Conservation (phyloP, 1,140 invertebrate genomes). For the Macrosteles quadrilineatus region DNA sequence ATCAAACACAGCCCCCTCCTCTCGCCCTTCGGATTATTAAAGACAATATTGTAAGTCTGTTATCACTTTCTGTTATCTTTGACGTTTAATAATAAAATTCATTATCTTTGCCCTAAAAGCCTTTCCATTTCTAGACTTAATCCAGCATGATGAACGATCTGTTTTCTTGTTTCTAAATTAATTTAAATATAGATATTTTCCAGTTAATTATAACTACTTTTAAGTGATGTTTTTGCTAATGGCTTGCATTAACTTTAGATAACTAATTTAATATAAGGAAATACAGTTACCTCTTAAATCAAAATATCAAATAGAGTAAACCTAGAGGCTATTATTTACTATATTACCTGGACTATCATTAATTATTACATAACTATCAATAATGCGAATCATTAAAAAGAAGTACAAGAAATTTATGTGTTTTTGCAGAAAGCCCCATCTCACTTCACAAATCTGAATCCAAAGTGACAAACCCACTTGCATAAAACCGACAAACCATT, state of each 20-base stretch:
- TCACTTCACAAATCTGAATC: no score
- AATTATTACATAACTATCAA: no score
- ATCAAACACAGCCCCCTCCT: neutral
- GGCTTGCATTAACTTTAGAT: neutral
- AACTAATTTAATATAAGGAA: neutral
- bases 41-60: neutral
- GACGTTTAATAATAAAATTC: neutral
- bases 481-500: no score
- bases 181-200: neutral
- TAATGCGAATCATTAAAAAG: no score
- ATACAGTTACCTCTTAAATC: no score
- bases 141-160: neutral
- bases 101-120: neutral
- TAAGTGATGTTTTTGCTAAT: neutral
- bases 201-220: neutral
- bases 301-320: no score
- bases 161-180: neutral
- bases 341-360: no score
- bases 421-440: no score
- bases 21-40: conserved; percentile 13
- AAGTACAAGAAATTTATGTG: no score
- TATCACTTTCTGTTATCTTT: neutral
- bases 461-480: no score
- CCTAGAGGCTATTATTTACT: no score
- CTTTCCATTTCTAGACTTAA: neutral